phyloP scores from a whole-genome alignment of 2,888 invertebrate species.

The Phortica magna region DNA sequence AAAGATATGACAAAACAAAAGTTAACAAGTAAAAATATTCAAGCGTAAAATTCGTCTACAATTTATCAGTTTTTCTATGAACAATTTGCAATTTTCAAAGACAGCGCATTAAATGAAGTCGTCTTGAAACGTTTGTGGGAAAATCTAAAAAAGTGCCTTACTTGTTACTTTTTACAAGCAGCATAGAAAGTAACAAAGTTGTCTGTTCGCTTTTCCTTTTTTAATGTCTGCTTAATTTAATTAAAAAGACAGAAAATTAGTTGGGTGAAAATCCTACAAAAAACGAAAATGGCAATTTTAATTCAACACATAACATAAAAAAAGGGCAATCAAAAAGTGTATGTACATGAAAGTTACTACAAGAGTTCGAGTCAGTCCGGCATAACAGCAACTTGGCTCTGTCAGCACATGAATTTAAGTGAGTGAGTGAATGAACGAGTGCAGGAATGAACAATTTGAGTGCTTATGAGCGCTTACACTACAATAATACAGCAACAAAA shows the following conservation, averaged over 20 bases:
- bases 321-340: not conserved
- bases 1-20: too few relatives aligned
- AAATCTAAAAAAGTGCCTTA: too few relatives aligned
- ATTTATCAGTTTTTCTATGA: too few relatives aligned
- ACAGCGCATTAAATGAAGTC: too few relatives aligned
- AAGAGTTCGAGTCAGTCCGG: not conserved
- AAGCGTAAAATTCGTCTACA: too few relatives aligned
- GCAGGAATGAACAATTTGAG: not conserved
- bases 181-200: not conserved
- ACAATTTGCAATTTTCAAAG: too few relatives aligned
- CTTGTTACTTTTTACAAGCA: too few relatives aligned
- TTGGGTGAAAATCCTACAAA: not conserved
- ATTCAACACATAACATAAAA: not conserved
- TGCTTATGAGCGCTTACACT: not conserved
- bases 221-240: conserved; percentile 18
- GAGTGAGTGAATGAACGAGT: not conserved
- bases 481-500: not conserved
- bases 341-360: not conserved
- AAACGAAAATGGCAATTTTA: not conserved
- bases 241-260: conserved; percentile 11
- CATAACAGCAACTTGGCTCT: not conserved
- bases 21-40: too few relatives aligned
- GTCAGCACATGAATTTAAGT: not conserved
- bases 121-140: too few relatives aligned
- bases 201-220: not conserved